Conservation (phyloP, 2,888 invertebrate species). For the Monoplex corrugatus region DNA sequence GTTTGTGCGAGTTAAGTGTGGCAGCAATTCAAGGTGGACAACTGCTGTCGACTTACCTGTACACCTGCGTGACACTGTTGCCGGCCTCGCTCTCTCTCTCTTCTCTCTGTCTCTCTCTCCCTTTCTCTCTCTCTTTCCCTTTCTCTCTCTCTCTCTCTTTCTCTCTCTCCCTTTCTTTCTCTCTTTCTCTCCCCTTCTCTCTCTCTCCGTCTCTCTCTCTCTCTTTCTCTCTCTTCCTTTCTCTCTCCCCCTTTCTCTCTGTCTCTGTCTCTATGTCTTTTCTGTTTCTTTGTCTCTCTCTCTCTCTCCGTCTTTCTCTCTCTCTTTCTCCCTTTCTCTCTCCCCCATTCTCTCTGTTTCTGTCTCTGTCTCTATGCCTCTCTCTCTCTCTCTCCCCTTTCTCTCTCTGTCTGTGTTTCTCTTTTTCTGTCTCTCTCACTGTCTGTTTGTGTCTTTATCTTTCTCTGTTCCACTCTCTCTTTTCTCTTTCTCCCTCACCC, state of each 20-base stretch:
- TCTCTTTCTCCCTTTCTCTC: not conserved
- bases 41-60: conserved; percentile 5
- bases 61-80: not conserved
- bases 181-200: not conserved
- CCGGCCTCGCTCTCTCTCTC: not conserved
- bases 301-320: not conserved
- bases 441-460: no score
- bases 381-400: not conserved
- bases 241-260: not conserved
- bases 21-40: conserved; percentile 11
- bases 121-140: conserved; percentile 10
- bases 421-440: no score
- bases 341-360: not conserved
- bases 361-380: no score
- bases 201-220: not conserved
- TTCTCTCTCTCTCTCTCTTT: not conserved
- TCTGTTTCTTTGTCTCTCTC: not conserved
- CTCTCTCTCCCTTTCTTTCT: not conserved
- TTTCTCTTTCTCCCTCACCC: no score
- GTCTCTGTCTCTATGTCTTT: not conserved
- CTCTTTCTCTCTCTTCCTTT: not conserved
- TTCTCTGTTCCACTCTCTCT: no score
- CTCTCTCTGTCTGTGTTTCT: no score
- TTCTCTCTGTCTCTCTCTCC: conserved; percentile 18
- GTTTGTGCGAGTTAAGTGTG: no score